These are phyloP conservation scores for Pontoporia blainvillei DNA, from an alignment of 2,113 vertebrate genomes.

Conservation along the genomic window DNA sequence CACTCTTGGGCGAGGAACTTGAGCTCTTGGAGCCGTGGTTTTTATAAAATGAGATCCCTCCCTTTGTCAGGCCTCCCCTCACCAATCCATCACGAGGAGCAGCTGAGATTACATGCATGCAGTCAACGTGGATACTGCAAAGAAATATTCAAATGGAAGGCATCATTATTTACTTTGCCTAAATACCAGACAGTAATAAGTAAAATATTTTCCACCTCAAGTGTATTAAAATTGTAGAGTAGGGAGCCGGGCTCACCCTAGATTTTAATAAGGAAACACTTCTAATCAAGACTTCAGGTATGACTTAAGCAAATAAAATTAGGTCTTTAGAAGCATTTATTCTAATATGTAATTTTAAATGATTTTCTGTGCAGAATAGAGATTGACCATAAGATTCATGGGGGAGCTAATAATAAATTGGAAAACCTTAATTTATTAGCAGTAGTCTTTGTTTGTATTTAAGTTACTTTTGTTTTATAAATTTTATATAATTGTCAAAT, in stretches of 20 bases:
- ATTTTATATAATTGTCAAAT: conserved; percentile 13
- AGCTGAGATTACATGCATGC: not conserved
- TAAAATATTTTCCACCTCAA: conserved; percentile 30
- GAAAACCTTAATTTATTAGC: conserved; percentile 4
- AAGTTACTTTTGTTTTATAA: not conserved
- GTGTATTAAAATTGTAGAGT: not conserved
- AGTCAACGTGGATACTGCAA: not conserved
- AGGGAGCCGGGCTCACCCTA: not conserved
- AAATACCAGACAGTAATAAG: not conserved
- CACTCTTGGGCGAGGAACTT: not conserved
- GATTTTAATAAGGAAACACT: conserved; percentile 34
- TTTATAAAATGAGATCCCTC: not conserved
- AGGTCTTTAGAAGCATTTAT: conserved; percentile 11
- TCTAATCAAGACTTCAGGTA: conserved; percentile 5
- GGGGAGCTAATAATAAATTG: not conserved
- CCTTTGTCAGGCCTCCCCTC: not conserved
- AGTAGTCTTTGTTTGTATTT: not conserved
- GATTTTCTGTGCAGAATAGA: not conserved
- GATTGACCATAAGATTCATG: not conserved
- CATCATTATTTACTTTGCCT: not conserved
- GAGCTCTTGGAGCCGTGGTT: not conserved
- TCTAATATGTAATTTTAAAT: conserved; percentile 15
- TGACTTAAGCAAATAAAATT: conserved; percentile 43
- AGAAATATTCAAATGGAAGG: not conserved
- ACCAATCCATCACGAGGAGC: not conserved